Base-by-base conservation (phyloP, 2,888 invertebrate species). In the Cephus spinipes region DNA sequence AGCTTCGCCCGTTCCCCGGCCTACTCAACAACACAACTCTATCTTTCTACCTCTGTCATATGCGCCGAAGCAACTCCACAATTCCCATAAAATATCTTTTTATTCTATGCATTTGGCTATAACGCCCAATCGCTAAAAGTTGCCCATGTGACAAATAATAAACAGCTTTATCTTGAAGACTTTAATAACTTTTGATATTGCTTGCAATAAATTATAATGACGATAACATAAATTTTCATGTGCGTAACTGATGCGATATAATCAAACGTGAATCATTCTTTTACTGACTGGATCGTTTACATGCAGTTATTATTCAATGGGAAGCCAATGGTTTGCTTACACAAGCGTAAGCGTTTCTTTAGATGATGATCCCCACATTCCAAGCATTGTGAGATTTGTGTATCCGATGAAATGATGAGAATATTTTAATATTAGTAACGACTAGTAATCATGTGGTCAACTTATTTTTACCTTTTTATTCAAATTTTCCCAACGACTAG, bases 401-500 rank as follows among this genome's bases (percentile, higher is more conserved):
- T 55, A 55, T 55, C 55, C 55, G 23, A 55, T 23, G 55, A 55
- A 55, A 55, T 55, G 55, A 55, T 55, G 23, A 55, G 23, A 55
- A 55, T 23, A 40, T 40, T 55, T 55, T 55, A 23, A 55, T 55
- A 55, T 55, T 55, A 55, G 55, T 55, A 23, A 55, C 55, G 55
- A 55, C 55, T 55, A 55, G 23, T 23, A 23, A 23, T 23, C 23
- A 23, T 9, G 23, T 55, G 55, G 9, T 23, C 9, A 55, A 55
- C 9, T 55, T 55, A 55, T 55, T 79, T 81, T 84, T 85, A 95
- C 96, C 94, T 96, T 95, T 80, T 94, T 94, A 84, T 94, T 94
- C 76, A 97, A 93, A 83, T 93, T 92, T 75, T 94, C 93, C 95
- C 96, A 95, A 76, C 95, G 93, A 79, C 92, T 92, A 11, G 94